Evolutionary conservation across 2,797 vertebrate species (phyloP).

Genomic region (Sebastes matsubarae): DNA sequence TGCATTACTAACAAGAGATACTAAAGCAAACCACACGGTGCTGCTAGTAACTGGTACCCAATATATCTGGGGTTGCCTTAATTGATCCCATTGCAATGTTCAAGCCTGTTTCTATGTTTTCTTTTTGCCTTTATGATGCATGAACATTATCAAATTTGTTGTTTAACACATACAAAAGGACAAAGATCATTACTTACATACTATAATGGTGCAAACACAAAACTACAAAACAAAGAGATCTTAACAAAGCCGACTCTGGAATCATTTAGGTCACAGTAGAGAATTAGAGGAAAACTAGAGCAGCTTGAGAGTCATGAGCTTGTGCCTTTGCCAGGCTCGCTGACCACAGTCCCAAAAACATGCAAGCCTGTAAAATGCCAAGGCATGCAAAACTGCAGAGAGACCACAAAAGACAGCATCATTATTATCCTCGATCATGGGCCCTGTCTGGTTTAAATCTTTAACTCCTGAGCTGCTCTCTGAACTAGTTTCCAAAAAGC

Average conservation of each 20-base stretch:
- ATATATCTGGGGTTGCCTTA: background rate
- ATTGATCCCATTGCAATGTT: background rate
- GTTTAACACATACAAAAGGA: background rate
- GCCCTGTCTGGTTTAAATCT: conserved; percentile 67
- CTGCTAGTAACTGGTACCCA: background rate
- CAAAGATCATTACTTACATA: background rate
- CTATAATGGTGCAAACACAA: background rate
- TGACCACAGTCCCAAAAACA: conserved; percentile 79
- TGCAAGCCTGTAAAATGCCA: conserved; percentile 71
- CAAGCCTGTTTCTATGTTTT: too few relatives aligned
- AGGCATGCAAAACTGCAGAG: conserved; percentile 70
- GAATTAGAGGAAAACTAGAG: conserved; percentile 57
- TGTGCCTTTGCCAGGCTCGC: conserved; percentile 55
- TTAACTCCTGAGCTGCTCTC: conserved; percentile 50
- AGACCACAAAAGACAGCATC: conserved; percentile 76
- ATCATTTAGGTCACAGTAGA: conserved; percentile 58
- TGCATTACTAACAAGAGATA: too few relatives aligned
- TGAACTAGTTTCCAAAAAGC: conserved; percentile 29
- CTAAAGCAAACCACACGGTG: background rate
- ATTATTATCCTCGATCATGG: conserved; percentile 74
- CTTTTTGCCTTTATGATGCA: background rate
- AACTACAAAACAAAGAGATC: conserved; percentile 1
- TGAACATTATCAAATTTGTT: background rate
- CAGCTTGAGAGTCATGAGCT: conserved; percentile 61
- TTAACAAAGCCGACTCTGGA: conserved; percentile 36